These are phyloP conservation scores for Etheostoma cragini DNA, from an alignment of 2,113 vertebrate genomes.

Conservation along the genomic window DNA sequence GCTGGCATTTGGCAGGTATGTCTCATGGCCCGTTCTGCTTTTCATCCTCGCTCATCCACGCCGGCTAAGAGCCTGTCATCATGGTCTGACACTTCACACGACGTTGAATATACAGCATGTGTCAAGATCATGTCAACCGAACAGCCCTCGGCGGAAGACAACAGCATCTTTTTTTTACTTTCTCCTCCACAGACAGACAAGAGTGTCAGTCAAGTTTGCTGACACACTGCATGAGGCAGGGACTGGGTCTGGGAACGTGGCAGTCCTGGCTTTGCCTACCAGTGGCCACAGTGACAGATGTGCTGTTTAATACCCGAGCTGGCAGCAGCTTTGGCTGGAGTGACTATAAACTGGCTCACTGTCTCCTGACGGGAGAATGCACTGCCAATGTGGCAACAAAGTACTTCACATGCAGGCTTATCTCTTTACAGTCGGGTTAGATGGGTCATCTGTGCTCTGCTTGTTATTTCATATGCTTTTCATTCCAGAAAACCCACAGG, in stretches of 20 bases:
- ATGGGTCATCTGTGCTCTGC: slow-evolving; percentile 42
- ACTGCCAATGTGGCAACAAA: slow-evolving; percentile 39
- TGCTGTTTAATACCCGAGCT: slow-evolving; percentile 74
- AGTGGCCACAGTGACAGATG: slow-evolving; percentile 72
- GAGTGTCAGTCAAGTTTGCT: slow-evolving; percentile 57
- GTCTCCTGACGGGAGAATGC: slow-evolving; percentile 49
- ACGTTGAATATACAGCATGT: slow-evolving; percentile 44
- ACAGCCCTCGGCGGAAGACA: slow-evolving; percentile 38
- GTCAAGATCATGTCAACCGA: slow-evolving; percentile 61
- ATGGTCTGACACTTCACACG: slow-evolving; percentile 45
- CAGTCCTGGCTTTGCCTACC: slow-evolving; percentile 51
- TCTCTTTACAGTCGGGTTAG: slow-evolving; percentile 29
- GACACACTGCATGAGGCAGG: slow-evolving; percentile 26
- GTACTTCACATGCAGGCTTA: slow-evolving; percentile 34
- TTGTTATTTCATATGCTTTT: slow-evolving; percentile 23
- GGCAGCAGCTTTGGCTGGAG: slow-evolving; percentile 56
- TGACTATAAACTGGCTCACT: slow-evolving; percentile 62
- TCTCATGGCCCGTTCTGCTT: slow-evolving; percentile 50
- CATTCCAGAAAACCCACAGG: neutral
- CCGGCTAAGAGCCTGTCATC: slow-evolving; percentile 43
- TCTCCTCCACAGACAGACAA: slow-evolving; percentile 13
- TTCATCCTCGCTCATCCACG: slow-evolving; percentile 47
- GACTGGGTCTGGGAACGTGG: slow-evolving; percentile 27
- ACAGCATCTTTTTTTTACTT: slow-evolving; percentile 10
- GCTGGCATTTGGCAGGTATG: slow-evolving; percentile 46